Conservation (phyloP, 1,140 invertebrate genomes). For the Homarus americanus region DNA sequence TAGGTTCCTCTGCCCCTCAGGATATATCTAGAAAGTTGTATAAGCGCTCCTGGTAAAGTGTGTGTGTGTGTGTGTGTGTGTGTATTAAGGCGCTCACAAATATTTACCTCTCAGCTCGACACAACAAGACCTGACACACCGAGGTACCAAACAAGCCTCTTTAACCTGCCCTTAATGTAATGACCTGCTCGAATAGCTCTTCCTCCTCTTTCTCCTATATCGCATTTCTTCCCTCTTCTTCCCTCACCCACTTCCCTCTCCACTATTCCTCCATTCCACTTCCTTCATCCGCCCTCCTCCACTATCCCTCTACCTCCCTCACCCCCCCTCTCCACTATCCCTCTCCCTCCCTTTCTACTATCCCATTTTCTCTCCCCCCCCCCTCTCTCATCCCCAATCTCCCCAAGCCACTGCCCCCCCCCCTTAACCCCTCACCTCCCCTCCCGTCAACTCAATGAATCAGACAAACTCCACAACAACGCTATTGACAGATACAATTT, state of each 20-base stretch:
- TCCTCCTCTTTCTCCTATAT: neutral
- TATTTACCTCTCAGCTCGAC: no score
- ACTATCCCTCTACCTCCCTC: neutral
- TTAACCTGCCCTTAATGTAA: neutral
- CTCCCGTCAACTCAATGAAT: conserved; percentile 35
- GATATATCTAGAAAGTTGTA: no score
- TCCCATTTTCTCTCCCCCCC: neutral
- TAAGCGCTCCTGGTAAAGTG: no score
- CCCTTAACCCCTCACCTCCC: neutral
- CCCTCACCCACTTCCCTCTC: neutral
- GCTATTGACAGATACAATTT: conserved; percentile 70
- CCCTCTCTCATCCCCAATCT: neutral
- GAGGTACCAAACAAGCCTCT: neutral
- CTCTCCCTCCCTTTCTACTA: neutral
- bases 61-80: neutral
- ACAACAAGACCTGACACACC: no score
- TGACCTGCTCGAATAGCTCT: neutral
- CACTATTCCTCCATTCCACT: neutral
- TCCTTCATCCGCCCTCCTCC: neutral
- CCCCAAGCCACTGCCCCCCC: neutral
- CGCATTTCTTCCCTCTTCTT: neutral
- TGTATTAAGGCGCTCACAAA: neutral
- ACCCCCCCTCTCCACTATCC: neutral
- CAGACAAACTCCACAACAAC: conserved; percentile 60
- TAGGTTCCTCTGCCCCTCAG: no score